Conservation (phyloP, 2,888 invertebrate species). For the Nemotelus nigrinus region DNA sequence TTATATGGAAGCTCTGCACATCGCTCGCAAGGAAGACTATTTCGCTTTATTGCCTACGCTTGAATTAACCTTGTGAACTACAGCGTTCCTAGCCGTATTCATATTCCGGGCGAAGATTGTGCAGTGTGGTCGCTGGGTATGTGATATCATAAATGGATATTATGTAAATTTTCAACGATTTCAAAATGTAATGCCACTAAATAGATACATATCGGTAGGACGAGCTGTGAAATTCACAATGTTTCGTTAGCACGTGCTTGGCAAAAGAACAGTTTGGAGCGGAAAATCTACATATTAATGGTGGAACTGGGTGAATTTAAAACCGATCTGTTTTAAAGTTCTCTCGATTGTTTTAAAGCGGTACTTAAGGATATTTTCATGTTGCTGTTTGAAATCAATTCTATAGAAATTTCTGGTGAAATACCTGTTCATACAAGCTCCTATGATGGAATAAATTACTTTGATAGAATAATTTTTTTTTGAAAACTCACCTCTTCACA, state of each 20-base stretch:
- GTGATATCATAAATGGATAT: conserved; percentile 14
- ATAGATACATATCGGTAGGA: conserved; percentile 9
- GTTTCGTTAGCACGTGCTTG: background rate
- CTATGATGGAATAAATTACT: too few relatives aligned
- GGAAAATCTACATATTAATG: too few relatives aligned
- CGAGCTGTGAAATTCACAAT: conserved; percentile 17
- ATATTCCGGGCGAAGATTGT: background rate
- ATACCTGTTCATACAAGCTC: too few relatives aligned
- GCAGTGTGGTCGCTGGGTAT: background rate
- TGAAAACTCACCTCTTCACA: too few relatives aligned
- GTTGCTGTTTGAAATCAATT: conserved; percentile 8
- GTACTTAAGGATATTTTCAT: background rate
- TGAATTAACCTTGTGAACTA: conserved; percentile 42
- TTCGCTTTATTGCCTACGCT: conserved; percentile 39
- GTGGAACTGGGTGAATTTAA: background rate
- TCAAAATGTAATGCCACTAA: conserved; percentile 14
- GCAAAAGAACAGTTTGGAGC: too few relatives aligned
- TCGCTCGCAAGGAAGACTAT: conserved; percentile 26
- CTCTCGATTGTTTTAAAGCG: background rate
- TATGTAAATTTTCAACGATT: conserved; percentile 33
- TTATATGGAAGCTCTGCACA: conserved; percentile 22
- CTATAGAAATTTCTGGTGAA: background rate
- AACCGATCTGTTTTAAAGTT: background rate
- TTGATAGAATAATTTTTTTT: too few relatives aligned
- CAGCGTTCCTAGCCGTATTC: background rate